Evolutionary conservation across 1,140 invertebrate genomes (phyloP).

Genomic region (Drosophila ambigua): DNA sequence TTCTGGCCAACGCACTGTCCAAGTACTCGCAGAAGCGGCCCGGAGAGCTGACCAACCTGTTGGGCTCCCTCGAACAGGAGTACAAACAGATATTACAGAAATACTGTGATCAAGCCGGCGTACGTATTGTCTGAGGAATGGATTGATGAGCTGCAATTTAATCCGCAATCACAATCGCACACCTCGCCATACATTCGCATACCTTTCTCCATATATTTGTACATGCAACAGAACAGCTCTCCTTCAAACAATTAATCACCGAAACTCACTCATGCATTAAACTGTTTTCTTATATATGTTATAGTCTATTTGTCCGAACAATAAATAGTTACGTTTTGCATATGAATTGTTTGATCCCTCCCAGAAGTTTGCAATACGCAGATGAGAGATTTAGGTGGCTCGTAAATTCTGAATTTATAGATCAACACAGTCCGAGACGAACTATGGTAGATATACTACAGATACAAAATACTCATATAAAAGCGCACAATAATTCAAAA

Average conservation of each 20-base stretch:
- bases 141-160: neutral
- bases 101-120: constrained; percentile 78
- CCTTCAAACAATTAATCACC: neutral
- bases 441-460: too few relatives aligned
- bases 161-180: constrained; percentile 10
- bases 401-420: too few relatives aligned
- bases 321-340: constrained; percentile 55
- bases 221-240: too few relatives aligned
- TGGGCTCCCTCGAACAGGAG: constrained; percentile 64
- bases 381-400: too few relatives aligned
- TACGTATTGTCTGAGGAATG: constrained; percentile 59
- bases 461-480: too few relatives aligned
- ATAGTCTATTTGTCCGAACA: constrained; percentile 48
- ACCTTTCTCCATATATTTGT: constrained; percentile 12
- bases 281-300: constrained; percentile 40
- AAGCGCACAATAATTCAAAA: too few relatives aligned
- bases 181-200: constrained; percentile 31
- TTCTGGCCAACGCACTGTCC: constrained; percentile 88
- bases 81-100: constrained; percentile 78
- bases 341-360: too few relatives aligned
- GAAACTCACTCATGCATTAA: constrained; percentile 15
- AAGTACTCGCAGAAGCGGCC: constrained; percentile 87
- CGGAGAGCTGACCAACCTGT: constrained; percentile 85
- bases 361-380: too few relatives aligned
- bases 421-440: too few relatives aligned